phyloP scores from a whole-genome alignment of 2,888 invertebrate species.

The Ormyrus thymus region DNA sequence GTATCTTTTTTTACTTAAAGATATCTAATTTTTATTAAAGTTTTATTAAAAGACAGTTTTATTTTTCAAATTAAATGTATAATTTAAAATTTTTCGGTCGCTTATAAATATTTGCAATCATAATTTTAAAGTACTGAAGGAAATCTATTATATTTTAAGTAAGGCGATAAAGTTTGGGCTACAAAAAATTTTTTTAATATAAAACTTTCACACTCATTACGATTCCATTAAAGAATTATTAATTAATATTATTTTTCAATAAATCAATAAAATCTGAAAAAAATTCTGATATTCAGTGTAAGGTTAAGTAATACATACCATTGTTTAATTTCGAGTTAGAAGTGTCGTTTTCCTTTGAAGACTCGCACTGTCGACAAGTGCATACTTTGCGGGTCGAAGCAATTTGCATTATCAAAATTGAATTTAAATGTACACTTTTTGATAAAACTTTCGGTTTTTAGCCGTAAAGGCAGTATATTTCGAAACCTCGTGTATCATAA shows the following conservation, averaged over 20 bases:
- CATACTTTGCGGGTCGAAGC: slow-evolving; percentile 32
- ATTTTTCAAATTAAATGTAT: background rate
- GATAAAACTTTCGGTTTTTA: background rate
- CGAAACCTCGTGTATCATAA: slow-evolving; percentile 33
- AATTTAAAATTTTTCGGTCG: background rate
- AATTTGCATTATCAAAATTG: slow-evolving; percentile 47
- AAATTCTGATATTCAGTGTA: slow-evolving; percentile 1
- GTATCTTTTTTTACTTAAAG: background rate
- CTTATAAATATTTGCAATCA: background rate
- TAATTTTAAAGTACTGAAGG: background rate
- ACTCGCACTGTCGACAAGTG: slow-evolving; percentile 33
- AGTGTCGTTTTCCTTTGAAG: slow-evolving; percentile 16
- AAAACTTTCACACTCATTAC: no score
- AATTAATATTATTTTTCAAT: background rate
- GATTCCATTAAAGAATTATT: background rate
- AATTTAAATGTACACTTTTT: slow-evolving; percentile 2
- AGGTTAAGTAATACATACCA: slow-evolving; percentile 51
- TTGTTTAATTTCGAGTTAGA: slow-evolving; percentile 24
- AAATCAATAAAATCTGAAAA: background rate
- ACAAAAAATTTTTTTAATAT: background rate
- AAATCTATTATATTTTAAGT: background rate
- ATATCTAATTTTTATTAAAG: no score
- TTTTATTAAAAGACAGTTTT: background rate
- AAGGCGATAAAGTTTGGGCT: background rate
- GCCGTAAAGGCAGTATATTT: background rate